Base-by-base conservation (phyloP, 2,797 vertebrate genomes). In the Muscicapa striata region DNA sequence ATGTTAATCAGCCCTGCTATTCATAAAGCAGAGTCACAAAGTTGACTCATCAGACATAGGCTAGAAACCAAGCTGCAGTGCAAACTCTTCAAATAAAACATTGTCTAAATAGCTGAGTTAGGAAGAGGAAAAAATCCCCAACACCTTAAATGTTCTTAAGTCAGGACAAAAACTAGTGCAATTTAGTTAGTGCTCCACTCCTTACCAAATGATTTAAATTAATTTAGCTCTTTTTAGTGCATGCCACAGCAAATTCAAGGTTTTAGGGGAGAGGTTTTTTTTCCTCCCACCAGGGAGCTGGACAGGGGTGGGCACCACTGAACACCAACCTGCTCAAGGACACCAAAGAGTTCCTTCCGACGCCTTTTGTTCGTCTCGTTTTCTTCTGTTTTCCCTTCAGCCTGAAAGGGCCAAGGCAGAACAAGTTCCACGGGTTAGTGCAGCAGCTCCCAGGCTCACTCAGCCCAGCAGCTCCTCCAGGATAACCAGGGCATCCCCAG, bases 361-460 rank as follows among this genome's bases (percentile, higher is more conserved):
- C 99, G 98, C 91, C 99, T 98, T 97, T 99, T 99, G 97, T 98
- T 98, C 90, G 98, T 97, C 82, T 99, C 99, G 2, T 97, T 98
- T 87, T 98, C 98, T 43, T 99, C 98, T 0, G 86, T 87, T 84
- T 98, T 99, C 96, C 98, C 98, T 90, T 99, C 99, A 95, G 98
- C 98, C 99, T 99, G 95, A 52, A 96, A 93, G 0, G 8, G 45
- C 22, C 83, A 90, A 97, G 84, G 15, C 80, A 93, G 80, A 74
- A 66, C 36, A 87, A 83, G 20, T 30, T 72, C 64, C 20, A 10
- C 8, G 10, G 48, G 66, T 81, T 69, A 85, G 29, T 76, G 51
- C 23, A 67, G 63, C 49, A 75, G 22, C 6, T 55, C 20, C 18
- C 15, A 49, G 27, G 43, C 34, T 34, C 34, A 34, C 22, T 7